Evolutionary conservation across 1,140 invertebrate species (phyloP).

Genomic region (Sycophaga agraensis): DNA sequence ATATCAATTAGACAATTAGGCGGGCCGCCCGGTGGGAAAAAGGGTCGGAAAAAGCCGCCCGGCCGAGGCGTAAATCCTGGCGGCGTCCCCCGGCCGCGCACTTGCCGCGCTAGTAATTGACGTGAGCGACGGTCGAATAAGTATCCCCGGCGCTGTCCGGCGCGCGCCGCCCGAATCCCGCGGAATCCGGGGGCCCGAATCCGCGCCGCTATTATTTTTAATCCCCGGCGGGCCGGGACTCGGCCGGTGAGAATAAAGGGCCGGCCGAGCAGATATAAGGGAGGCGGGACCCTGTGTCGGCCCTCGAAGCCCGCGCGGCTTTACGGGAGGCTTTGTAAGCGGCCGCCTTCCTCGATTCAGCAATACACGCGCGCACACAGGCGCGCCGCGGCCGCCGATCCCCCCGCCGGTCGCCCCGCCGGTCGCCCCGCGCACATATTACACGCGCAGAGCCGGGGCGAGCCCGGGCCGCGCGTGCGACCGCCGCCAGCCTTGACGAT

Average conservation of each 20-base stretch:
- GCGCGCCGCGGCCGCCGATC: slow-evolving; percentile 29
- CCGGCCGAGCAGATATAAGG: slow-evolving; percentile 22
- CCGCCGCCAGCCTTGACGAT: slow-evolving; percentile 27
- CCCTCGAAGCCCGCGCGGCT: slow-evolving; percentile 57
- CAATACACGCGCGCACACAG: slow-evolving; percentile 43
- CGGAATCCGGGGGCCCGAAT: slow-evolving; percentile 16
- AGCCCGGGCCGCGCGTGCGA: neutral
- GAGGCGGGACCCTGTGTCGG: slow-evolving; percentile 44
- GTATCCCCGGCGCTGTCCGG: neutral
- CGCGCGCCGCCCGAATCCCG: slow-evolving; percentile 6
- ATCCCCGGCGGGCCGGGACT: slow-evolving; percentile 40
- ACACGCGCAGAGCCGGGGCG: neutral
- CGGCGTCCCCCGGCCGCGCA: too few species aligned
- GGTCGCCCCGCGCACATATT: neutral
- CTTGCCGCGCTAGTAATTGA: slow-evolving; percentile 28
- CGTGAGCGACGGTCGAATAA: slow-evolving; percentile 31
- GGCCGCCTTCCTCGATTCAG: slow-evolving; percentile 58
- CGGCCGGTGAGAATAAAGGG: slow-evolving; percentile 28
- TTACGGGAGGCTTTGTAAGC: slow-evolving; percentile 58
- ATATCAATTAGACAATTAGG: slow-evolving; percentile 29
- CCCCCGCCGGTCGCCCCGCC: slow-evolving; percentile 20
- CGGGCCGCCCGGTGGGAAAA: neutral
- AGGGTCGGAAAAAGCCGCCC: neutral
- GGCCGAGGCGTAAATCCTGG: neutral
- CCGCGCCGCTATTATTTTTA: slow-evolving; percentile 47